Evolutionary conservation across 2,797 vertebrate species (phyloP).

Genomic region (Sandelia bainsii): DNA sequence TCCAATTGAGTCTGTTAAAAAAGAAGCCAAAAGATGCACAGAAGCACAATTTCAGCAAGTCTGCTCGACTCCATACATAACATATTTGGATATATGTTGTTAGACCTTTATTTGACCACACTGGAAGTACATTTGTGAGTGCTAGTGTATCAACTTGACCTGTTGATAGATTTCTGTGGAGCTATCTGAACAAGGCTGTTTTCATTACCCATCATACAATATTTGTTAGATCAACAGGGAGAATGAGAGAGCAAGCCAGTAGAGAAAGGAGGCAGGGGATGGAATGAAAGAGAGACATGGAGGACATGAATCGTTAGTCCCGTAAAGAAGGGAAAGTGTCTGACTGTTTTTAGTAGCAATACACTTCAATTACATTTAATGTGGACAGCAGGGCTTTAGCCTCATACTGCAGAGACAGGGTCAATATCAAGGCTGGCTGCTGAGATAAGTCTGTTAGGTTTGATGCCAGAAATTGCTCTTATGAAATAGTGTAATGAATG

Average conservation of each 20-base stretch:
- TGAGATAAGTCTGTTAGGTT: conserved; percentile 24
- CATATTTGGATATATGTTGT: not conserved
- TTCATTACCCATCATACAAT: conserved; percentile 24
- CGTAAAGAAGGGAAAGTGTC: conserved; percentile 62
- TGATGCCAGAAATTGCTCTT: conserved; percentile 9
- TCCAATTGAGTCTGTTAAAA: conserved; percentile 73
- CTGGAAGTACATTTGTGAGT: not conserved
- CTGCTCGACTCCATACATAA: not conserved
- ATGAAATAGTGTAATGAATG: not conserved
- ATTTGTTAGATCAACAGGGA: conserved; percentile 46
- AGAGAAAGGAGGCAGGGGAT: conserved; percentile 23
- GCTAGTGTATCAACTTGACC: conserved; percentile 1
- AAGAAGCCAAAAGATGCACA: conserved; percentile 51
- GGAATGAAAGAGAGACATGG: conserved; percentile 32
- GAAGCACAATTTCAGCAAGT: conserved; percentile 59
- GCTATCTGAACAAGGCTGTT: conserved; percentile 47
- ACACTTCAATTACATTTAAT: conserved; percentile 76
- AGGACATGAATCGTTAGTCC: conserved; percentile 66
- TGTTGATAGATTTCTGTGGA: conserved; percentile 10
- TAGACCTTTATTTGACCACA: not conserved
- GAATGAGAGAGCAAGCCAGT: conserved; percentile 16
- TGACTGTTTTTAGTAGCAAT: conserved; percentile 73
- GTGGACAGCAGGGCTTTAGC: conserved; percentile 49
- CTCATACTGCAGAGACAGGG: conserved; percentile 36
- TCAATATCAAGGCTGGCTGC: conserved; percentile 45